phyloP scores from a whole-genome alignment of 2,113 vertebrate species.

The Callaeas wilsoni region DNA sequence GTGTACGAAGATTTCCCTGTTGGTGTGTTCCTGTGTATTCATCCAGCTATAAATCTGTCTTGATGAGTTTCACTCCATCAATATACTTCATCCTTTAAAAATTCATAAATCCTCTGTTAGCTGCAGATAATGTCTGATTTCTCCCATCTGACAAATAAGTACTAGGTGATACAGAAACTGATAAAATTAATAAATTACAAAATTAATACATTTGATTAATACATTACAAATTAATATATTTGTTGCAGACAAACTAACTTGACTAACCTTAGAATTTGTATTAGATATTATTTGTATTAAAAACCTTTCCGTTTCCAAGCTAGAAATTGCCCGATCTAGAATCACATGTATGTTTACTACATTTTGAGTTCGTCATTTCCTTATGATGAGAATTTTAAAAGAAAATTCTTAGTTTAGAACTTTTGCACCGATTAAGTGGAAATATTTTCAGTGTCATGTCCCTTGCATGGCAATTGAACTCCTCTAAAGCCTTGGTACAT shows the following conservation, averaged over 20 bases:
- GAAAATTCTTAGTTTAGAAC: background rate
- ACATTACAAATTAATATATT: too few species aligned
- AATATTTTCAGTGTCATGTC: background rate
- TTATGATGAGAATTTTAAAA: background rate
- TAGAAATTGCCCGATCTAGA: background rate
- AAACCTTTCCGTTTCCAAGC: background rate
- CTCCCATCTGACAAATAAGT: background rate
- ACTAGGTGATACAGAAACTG: background rate
- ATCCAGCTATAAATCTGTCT: background rate
- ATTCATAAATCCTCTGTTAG: background rate
- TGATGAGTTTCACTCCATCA: background rate
- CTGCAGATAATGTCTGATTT: background rate
- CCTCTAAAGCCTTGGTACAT: background rate
- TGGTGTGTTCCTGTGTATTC: background rate
- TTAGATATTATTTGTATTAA: background rate
- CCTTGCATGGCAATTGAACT: background rate
- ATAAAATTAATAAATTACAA: background rate
- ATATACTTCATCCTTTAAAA: background rate
- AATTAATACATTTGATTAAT: background rate
- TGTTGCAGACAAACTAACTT: background rate
- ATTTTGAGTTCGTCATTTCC: background rate
- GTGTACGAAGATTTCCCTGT: background rate
- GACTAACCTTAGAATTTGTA: background rate
- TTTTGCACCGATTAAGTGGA: background rate
- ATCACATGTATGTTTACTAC: background rate